phyloP scores from a whole-genome alignment of 2,797 vertebrate genomes.

The Gallinago solitaria region DNA sequence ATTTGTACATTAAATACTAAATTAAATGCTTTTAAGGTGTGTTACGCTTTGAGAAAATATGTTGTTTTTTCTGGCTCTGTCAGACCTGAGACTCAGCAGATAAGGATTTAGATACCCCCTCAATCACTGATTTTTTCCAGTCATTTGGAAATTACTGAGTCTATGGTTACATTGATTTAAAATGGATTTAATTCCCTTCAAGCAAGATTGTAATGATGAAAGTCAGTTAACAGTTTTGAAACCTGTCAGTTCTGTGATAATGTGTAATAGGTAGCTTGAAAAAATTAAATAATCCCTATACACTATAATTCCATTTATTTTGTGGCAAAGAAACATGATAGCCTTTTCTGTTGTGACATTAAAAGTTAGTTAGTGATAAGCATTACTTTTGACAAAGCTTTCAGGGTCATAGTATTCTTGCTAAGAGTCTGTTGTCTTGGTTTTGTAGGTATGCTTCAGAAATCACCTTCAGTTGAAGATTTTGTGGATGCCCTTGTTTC shows the following conservation, averaged over 20 bases:
- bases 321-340: neutral
- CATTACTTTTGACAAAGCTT: neutral
- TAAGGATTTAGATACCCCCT: neutral
- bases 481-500: conserved; percentile 93
- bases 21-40: neutral
- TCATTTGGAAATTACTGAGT: neutral
- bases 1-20: neutral
- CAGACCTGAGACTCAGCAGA: neutral
- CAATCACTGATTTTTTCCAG: neutral
- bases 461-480: conserved; percentile 88
- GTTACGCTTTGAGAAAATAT: neutral
- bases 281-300: neutral
- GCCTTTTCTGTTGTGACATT: neutral
- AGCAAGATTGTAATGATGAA: neutral
- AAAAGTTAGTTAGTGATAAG: neutral
- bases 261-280: neutral
- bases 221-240: neutral
- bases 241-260: neutral
- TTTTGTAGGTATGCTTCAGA: conserved; percentile 92
- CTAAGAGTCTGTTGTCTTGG: neutral
- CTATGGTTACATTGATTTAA: neutral
- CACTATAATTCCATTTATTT: neutral
- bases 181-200: neutral
- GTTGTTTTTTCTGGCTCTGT: neutral
- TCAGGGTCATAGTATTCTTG: neutral